Conservation (phyloP, 2,888 invertebrate species). For the Vesta saturnalis region DNA sequence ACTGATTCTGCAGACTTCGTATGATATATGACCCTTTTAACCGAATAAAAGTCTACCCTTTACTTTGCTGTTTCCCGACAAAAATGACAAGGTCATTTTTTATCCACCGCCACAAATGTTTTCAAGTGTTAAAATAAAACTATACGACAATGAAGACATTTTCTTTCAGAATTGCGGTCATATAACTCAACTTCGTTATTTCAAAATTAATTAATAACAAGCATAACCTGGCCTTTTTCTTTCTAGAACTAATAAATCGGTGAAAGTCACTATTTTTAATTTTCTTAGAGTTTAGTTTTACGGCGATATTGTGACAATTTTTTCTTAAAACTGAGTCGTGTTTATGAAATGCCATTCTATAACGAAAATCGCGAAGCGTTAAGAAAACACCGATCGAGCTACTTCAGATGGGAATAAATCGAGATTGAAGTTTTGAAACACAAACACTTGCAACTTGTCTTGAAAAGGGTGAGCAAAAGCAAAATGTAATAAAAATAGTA, state of each 20-base stretch:
- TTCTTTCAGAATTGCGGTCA: not conserved
- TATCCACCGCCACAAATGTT: conserved; percentile 30
- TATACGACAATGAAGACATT: conserved; percentile 17
- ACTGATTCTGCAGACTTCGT: conserved; percentile 35
- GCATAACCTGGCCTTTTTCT: not conserved
- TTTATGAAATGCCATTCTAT: no score
- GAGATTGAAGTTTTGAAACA: conserved; percentile 34
- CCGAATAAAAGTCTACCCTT: conserved; percentile 41
- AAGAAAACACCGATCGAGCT: not conserved
- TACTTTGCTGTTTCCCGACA: conserved; percentile 32
- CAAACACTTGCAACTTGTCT: conserved; percentile 27
- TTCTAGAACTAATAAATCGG: not conserved
- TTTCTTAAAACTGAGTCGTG: no score
- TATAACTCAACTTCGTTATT: no score
- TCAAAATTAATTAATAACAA: not conserved
- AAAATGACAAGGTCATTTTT: conserved; percentile 39
- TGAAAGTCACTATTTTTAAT: not conserved
- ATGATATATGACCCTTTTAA: conserved; percentile 41
- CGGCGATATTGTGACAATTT: no score
- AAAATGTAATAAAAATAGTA: conserved; percentile 31
- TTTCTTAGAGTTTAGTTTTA: not conserved
- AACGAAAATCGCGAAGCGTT: not conserved
- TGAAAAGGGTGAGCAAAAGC: conserved; percentile 9
- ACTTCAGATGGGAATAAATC: conserved; percentile 24
- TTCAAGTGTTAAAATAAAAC: conserved; percentile 32